Base-by-base conservation (phyloP, 2,797 vertebrate genomes). In the Amblyopsis hoosieri region DNA sequence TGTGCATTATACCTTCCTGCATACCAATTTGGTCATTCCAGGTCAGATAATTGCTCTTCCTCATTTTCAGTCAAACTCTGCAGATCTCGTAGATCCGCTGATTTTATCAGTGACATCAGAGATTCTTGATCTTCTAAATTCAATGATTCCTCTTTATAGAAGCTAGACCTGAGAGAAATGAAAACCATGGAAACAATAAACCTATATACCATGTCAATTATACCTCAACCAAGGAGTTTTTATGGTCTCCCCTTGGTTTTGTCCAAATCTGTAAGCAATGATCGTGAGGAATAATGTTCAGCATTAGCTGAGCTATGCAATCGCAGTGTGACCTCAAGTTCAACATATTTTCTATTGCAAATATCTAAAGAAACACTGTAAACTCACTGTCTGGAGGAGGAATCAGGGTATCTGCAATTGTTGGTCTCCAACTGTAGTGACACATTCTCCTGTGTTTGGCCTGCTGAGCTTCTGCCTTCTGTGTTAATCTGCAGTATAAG, bases 311-410 rank as follows among this genome's bases (percentile, higher is more conserved):
- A 42, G 37, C 7, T 42, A 42, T 42, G 37, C 37, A 42, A 7
- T 9, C 37, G 1, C 37, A 8, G 9, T 8, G 37, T 42, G 37
- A 9, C 1, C 37, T 42, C 37, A 42, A 7, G 37, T 42, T 42
- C 9, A 42, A 42, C 37, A 42, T 9, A 42, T 42, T 42, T 42
- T 42, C 37, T 42, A 42, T 42, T 9, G 37, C 9, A 42, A 42
- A 7, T 42, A 42, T 10, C 37, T 42, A 42, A 42, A 9, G 37
- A 42, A 42, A 42, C 37, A 42, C 37, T 42, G 37, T 9, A 42
- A 68, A 91, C 94, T 96, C 92, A 96, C 95, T 91, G 92, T 85
- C 94, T 94, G 72, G 91, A 82, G 19, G 90, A 90, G 71, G 90
- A 83, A 76, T 89, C 92, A 0, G 87, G 91, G 80, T 91, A 92